Evolutionary conservation across 1,140 invertebrate genomes (phyloP).

Genomic region (Formica exsecta): DNA sequence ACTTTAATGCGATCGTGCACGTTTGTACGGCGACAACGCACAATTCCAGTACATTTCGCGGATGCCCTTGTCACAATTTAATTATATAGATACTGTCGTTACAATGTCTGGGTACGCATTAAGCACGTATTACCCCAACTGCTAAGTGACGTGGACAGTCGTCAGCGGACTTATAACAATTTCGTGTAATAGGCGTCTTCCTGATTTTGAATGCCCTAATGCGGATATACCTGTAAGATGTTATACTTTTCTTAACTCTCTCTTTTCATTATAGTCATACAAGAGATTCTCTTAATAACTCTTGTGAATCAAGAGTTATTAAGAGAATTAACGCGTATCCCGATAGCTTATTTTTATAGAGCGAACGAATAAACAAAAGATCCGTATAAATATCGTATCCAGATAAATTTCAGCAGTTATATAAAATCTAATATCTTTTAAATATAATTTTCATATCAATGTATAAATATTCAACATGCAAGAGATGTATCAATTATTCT

Average conservation of each 20-base stretch:
- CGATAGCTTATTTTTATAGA: conserved; percentile 2
- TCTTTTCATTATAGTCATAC: neutral
- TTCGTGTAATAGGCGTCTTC: conserved; percentile 72
- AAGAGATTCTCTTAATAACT: too few species aligned
- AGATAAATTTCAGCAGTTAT: neutral
- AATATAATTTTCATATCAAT: neutral
- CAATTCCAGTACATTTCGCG: conserved; percentile 59
- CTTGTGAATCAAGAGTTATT: neutral
- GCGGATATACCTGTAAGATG: conserved; percentile 54
- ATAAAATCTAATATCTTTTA: neutral
- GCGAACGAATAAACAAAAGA: neutral
- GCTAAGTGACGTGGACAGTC: conserved; percentile 63
- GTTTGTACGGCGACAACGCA: conserved; percentile 54
- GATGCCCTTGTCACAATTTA: conserved; percentile 72
- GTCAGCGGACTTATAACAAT: conserved; percentile 67
- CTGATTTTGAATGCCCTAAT: conserved; percentile 65
- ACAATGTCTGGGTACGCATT: conserved; percentile 68
- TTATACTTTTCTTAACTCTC: conserved; percentile 39
- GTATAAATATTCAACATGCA: neutral
- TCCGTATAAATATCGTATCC: neutral
- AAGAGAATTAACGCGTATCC: conserved; percentile 4
- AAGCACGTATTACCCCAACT: conserved; percentile 58
- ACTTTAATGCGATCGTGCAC: conserved; percentile 60
- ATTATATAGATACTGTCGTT: conserved; percentile 72
- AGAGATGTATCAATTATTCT: neutral